Evolutionary conservation across 2,797 vertebrate species (phyloP).

Genomic region (Spinus pinus): DNA sequence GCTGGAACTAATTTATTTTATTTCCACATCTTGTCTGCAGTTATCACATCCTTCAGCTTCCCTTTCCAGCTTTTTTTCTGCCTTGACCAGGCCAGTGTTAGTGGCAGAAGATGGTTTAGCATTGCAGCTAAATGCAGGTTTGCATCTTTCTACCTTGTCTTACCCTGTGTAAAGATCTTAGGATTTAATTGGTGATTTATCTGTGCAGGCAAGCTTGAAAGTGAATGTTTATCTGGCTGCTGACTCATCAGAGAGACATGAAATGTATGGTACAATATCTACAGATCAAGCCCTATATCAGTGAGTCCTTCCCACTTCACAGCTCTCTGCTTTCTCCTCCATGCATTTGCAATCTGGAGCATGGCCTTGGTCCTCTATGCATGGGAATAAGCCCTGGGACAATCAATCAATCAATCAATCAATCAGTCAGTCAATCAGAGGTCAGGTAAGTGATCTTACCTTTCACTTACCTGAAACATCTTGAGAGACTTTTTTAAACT

Average conservation of each 20-base stretch:
- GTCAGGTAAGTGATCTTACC: too few species aligned
- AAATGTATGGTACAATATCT: background rate
- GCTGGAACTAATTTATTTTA: background rate
- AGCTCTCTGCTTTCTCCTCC: accelerated
- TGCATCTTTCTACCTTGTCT: background rate
- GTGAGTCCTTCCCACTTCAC: background rate
- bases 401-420: background rate
- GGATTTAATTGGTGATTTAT: background rate
- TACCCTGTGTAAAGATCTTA: background rate
- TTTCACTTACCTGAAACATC: background rate
- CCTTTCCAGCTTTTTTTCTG: background rate
- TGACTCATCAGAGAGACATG: background rate
- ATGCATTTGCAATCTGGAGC: background rate
- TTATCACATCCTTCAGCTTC: background rate
- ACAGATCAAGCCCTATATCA: background rate
- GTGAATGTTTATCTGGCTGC: background rate
- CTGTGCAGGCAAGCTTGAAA: background rate
- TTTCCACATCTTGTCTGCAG: background rate
- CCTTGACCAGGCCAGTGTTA: background rate
- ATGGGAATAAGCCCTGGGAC: background rate
- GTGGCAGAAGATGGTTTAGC: background rate
- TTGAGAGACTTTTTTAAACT: background rate
- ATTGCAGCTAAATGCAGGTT: background rate
- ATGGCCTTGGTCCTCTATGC: accelerated
- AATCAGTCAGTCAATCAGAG: background rate